Percentiles rank a stretch among this genome's conserved stretches.
phyloP scores from a whole-genome alignment of 2,888 invertebrate species.

The Dromius quadrimaculatus region DNA sequence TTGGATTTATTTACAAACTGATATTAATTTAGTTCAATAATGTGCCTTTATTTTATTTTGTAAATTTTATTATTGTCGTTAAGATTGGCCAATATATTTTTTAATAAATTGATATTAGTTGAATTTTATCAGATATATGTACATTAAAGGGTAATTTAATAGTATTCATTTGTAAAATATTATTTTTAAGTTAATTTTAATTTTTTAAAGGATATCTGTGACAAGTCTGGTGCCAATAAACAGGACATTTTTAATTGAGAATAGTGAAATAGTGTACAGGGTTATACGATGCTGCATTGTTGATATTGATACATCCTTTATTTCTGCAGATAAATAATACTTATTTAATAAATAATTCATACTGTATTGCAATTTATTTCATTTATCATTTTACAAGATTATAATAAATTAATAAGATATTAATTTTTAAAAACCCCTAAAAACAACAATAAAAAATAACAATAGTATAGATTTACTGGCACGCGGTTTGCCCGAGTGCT shows the following conservation, averaged over 20 bases:
- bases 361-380: neutral
- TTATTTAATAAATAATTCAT: slow-evolving; percentile 9
- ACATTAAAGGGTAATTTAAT: slow-evolving; percentile 20
- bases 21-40: slow-evolving; percentile 11
- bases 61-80: neutral
- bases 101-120: slow-evolving; percentile 15
- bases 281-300: neutral
- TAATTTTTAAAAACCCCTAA: too few relatives aligned
- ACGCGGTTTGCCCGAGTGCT: too few relatives aligned
- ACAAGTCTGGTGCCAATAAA: slow-evolving; percentile 16
- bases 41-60: slow-evolving; percentile 6
- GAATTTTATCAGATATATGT: slow-evolving; percentile 5
- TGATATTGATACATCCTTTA: neutral
- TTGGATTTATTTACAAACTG: neutral
- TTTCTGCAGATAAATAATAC: slow-evolving; percentile 9
- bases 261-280: neutral
- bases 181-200: slow-evolving; percentile 8
- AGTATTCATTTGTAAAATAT: slow-evolving; percentile 24
- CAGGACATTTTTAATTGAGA: neutral
- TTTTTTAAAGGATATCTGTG: slow-evolving; percentile 11
- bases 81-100: neutral
- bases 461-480: too few relatives aligned
- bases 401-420: too few relatives aligned
- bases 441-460: too few relatives aligned
- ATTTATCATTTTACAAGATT: too few relatives aligned